phyloP scores from a whole-genome alignment of 2,888 invertebrate species.

The Orchesella flavescens region DNA sequence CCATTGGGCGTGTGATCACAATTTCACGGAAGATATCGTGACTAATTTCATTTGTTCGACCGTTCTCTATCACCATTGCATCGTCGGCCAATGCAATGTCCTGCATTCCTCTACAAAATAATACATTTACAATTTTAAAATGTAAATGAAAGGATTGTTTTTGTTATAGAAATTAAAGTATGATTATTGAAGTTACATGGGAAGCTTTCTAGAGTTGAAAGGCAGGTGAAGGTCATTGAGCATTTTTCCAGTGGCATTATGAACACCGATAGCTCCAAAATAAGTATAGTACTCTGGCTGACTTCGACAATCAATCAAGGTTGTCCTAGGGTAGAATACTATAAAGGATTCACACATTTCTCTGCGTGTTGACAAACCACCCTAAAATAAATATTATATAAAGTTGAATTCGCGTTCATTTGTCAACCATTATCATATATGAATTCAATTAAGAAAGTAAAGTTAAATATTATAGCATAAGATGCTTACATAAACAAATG shows the following conservation, averaged over 20 bases:
- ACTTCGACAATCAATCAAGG: slow-evolving; percentile 87
- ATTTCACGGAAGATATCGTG: slow-evolving; percentile 47
- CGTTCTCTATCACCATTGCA: slow-evolving; percentile 45
- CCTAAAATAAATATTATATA: slow-evolving; percentile 74
- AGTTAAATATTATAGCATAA: too few relatives aligned
- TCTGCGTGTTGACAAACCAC: slow-evolving; percentile 87
- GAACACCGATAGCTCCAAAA: slow-evolving; percentile 86
- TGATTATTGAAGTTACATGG: slow-evolving; percentile 15
- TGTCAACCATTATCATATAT: background rate
- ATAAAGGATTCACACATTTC: slow-evolving; percentile 92
- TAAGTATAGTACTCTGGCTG: slow-evolving; percentile 90
- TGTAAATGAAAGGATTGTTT: background rate
- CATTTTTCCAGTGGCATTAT: slow-evolving; percentile 74
- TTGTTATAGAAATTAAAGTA: background rate
- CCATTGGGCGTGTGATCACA: slow-evolving; percentile 32
- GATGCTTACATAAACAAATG: slow-evolving; percentile 79
- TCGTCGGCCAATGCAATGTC: slow-evolving; percentile 45
- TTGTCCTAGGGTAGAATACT: slow-evolving; percentile 87
- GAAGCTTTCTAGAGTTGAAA: slow-evolving; percentile 35
- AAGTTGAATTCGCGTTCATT: background rate
- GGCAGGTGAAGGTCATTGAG: slow-evolving; percentile 35
- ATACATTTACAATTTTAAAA: background rate
- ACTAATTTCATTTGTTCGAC: slow-evolving; percentile 24
- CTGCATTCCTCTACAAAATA: slow-evolving; percentile 3
- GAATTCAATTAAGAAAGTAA: too few relatives aligned